Percentiles rank a stretch among this genome's conserved stretches.
Conservation (phyloP, 2,888 invertebrate species). For the Coleophora deauratella region DNA sequence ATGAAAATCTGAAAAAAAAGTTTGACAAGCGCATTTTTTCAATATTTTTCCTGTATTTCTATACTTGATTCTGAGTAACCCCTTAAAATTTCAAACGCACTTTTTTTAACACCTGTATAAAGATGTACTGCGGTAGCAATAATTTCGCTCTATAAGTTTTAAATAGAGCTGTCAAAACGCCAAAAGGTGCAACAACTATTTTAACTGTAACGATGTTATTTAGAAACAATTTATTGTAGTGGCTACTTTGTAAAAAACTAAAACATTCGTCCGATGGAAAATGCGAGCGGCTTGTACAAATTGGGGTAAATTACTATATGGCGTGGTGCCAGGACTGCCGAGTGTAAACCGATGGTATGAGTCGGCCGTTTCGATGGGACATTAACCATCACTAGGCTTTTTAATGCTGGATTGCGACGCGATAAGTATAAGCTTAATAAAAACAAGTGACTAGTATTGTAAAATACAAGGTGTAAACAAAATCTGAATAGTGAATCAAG, state of each 20-base stretch:
- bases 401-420: not conserved
- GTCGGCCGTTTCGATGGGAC: not conserved
- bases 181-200: not conserved
- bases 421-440: constrained; percentile 4
- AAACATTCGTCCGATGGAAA: constrained; percentile 1
- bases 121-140: no score
- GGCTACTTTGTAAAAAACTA: constrained; percentile 9
- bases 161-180: not conserved
- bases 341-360: not conserved
- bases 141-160: no score
- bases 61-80: no score
- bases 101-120: no score
- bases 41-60: no score
- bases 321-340: constrained; percentile 25
- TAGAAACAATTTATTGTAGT: not conserved
- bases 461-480: no score
- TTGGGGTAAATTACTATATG: constrained; percentile 27
- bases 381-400: no score
- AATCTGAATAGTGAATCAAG: no score
- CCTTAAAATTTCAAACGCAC: no score
- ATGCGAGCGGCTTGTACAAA: constrained; percentile 20
- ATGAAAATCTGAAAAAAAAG: no score
- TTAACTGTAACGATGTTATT: no score
- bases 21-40: no score
- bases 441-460: constrained; percentile 13